Base-by-base conservation (phyloP, 30 jellyfish, hydroid and myxozoan genomes). In the Aurelia coerulea region DNA sequence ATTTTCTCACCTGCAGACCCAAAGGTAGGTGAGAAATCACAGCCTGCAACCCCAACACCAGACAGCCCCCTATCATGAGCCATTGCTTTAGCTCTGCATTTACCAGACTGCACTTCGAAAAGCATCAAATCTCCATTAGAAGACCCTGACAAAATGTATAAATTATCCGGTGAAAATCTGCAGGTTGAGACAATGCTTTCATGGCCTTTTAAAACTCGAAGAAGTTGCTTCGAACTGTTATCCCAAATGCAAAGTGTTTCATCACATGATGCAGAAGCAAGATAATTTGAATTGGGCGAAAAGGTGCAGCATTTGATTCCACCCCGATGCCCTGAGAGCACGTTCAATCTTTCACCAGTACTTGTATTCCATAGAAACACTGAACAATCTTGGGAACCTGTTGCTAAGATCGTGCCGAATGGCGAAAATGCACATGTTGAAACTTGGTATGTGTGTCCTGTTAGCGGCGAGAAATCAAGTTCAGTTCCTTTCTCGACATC, bases 41-140 rank as follows among this genome's bases (percentile, higher is more conserved):
- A 94, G 8, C 97, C 97, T 49, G 97, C 77, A 17, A 94, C 90
- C 18, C 99, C 99, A 63, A 89, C 95, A 79, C 99, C 99, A 83
- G 95, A 80, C 42, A 86, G 29, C 29, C 99, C 99, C 59, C 63
- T 42, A 63, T 94, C 99, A 70, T 94, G 99, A 10, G 92, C 99
- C 90, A 73, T 88, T 18, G 81, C 89, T 18, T 62, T 23, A 0
- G 87, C 94, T 65, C 80, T 77, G 73, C 99, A 89, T 63, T 63
- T 74, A 1, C 97, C 97, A 53, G 96, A 70, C 37, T 80, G 96
- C 7, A 88, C 89, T 75, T 94, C 99, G 78, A 76, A 94, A 64
- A 94, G 69, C 33, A 97, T 63, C 23, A 89, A 32, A 53, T 86
- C 99, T n/a, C 99, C 97, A 64, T 88, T 73, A n/a, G 86, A 58